phyloP scores from a whole-genome alignment of 2,113 vertebrate species.

The Brachyhypopomus occidentalis region DNA sequence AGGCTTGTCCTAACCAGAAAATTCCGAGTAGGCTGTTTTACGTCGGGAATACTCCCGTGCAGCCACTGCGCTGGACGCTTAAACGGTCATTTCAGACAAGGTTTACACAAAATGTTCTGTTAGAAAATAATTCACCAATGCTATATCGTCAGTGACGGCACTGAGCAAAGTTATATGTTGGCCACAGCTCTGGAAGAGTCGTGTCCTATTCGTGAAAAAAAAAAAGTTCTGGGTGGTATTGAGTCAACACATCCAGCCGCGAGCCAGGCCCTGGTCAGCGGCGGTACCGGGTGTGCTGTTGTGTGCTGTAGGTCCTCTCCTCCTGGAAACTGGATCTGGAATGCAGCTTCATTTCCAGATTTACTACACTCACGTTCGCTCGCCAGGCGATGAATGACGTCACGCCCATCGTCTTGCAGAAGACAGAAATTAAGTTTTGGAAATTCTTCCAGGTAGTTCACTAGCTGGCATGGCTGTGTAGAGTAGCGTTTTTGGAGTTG shows the following conservation, averaged over 20 bases:
- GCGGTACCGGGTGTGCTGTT: too few species aligned
- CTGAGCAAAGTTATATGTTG: not conserved
- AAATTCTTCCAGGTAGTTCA: too few species aligned
- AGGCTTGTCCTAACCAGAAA: constrained; percentile 32
- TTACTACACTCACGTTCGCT: too few species aligned
- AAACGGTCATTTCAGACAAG: constrained; percentile 2
- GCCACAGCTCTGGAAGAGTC: not conserved
- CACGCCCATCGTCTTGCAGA: too few species aligned
- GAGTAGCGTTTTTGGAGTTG: constrained; percentile 8
- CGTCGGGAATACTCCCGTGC: not conserved
- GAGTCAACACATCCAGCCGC: too few species aligned
- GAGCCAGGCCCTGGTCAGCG: not conserved
- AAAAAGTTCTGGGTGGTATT: constrained; percentile 3
- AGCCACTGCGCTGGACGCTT: not conserved
- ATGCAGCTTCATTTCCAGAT: too few species aligned
- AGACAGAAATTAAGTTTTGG: too few species aligned
- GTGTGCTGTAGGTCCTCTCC: too few species aligned
- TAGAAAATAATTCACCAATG: too few species aligned
- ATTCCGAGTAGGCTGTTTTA: constrained; percentile 26
- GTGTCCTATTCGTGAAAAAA: not conserved
- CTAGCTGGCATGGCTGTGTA: not conserved
- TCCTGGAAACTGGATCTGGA: too few species aligned
- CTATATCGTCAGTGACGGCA: too few species aligned
- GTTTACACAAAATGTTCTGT: not conserved
- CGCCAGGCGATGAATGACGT: too few species aligned